phyloP scores from a whole-genome alignment of 2,888 invertebrate species.

The Drosophila meridiana region DNA sequence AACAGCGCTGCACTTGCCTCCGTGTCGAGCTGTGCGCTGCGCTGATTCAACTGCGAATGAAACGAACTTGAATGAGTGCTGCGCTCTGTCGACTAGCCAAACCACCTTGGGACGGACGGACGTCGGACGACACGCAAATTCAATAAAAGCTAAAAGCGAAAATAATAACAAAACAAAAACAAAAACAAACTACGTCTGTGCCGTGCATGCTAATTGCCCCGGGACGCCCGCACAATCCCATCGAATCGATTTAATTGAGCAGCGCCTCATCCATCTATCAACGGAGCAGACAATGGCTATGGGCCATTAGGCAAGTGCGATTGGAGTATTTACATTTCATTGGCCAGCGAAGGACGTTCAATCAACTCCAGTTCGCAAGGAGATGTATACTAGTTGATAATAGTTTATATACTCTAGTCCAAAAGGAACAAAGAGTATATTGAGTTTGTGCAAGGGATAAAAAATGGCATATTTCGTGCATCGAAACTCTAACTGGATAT shows the following conservation, averaged over 20 bases:
- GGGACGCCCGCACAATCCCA: constrained; percentile 59
- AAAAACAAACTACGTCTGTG: constrained; percentile 35
- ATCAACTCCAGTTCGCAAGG: background rate
- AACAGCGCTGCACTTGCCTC: constrained; percentile 78
- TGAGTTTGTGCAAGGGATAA: too few species aligned
- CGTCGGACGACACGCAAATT: constrained; percentile 62
- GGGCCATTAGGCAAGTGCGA: constrained; percentile 4
- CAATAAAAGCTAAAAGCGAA: constrained; percentile 61
- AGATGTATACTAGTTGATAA: background rate
- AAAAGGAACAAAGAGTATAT: too few species aligned
- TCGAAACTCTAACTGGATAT: too few species aligned
- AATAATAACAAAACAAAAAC: constrained; percentile 21
- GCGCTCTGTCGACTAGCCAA: constrained; percentile 47
- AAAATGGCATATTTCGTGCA: too few species aligned
- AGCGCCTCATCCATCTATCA: constrained; percentile 33
- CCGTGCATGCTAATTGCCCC: constrained; percentile 68
- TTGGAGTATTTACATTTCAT: constrained; percentile 8
- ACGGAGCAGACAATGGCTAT: background rate
- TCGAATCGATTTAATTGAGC: constrained; percentile 42
- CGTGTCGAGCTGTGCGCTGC: constrained; percentile 55
- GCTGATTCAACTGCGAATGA: constrained; percentile 59
- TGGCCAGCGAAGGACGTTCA: constrained; percentile 50
- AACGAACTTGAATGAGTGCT: constrained; percentile 29
- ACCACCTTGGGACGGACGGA: constrained; percentile 22
- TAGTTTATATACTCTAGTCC: background rate